Evolutionary conservation across 1,140 invertebrate genomes (phyloP), one percentile per base, ranked within the genome.

Genomic region (Apis dorsata): DNA sequence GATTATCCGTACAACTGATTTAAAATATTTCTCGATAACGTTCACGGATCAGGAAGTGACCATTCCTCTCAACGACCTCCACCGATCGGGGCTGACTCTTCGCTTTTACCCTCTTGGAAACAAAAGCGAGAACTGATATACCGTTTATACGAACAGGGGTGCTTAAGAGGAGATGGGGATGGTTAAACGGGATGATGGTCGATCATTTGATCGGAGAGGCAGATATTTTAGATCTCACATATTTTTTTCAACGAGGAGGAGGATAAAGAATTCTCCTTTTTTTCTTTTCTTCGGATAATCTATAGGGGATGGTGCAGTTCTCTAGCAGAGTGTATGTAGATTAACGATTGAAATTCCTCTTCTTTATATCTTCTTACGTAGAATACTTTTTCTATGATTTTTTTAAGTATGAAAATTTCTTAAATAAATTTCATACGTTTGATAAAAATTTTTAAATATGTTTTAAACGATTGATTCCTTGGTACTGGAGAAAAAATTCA

Each of bases 1-100:
- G 83, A 88, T 87, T 88, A 88, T 85, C 79, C 80, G 15, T 53
- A 71, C 65, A 66, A 77, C 34, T 84, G 85, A 87, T 86, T 87
- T 86, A 81, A 84, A 87, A 87, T 87, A 81, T 87, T 78, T 55
- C 12, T 62, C 85, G 77, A 84, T 84, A 81, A 75, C 70, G 68
- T 17, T 17, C 24, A 15, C 55, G 60, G 70, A 78, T 78, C 74
- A 15, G 66, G 3, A n/a, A 65, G 59, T 34, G n/a, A 53, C 68
- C 66, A 51, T 59, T 19, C 63, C 53, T 7, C 5, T n/a, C n/a
- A 17, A 55, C 21, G 49, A 44, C 28, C 57, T 21, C 9, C n/a
- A 10, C 21, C n/a, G 11, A 53, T 66, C 49, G 34, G 13, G 5
- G 51, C 76, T 79, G 28, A 79, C 55, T 68, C 28, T 24, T 60